phyloP scores from a whole-genome alignment of 1,140 invertebrate species.

The Solenopsis invicta region DNA sequence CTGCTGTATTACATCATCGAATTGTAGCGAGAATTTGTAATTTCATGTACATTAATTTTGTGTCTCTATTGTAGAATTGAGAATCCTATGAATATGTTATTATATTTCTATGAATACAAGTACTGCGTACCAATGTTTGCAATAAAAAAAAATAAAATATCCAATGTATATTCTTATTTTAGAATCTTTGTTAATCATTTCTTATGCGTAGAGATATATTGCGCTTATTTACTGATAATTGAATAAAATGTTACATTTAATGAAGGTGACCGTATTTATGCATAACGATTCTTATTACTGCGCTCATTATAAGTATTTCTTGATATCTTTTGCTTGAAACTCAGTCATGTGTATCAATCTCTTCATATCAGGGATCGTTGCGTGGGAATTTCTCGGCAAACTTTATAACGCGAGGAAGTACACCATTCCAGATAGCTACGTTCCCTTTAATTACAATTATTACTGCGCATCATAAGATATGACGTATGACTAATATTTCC shows the following conservation, averaged over 20 bases:
- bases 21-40: not conserved
- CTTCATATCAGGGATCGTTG: constrained; percentile 20
- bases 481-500: constrained; percentile 51
- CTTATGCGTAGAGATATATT: not conserved
- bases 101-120: not conserved
- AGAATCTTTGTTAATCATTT: not conserved
- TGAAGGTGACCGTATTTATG: not conserved
- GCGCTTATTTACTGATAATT: not conserved
- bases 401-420: constrained; percentile 36
- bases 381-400: constrained; percentile 36
- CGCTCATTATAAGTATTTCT: not conserved
- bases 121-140: not conserved
- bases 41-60: not conserved
- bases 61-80: not conserved
- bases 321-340: not conserved
- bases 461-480: constrained; percentile 46
- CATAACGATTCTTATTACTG: not conserved
- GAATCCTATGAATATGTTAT: not conserved
- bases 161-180: not conserved
- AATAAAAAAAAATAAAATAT: constrained; percentile 5
- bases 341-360: constrained; percentile 51
- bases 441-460: constrained; percentile 60
- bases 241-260: not conserved
- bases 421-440: not conserved
- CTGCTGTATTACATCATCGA: not conserved